Evolutionary conservation across 2,888 invertebrate genomes (phyloP).

Genomic region (Morinoia aosen): DNA sequence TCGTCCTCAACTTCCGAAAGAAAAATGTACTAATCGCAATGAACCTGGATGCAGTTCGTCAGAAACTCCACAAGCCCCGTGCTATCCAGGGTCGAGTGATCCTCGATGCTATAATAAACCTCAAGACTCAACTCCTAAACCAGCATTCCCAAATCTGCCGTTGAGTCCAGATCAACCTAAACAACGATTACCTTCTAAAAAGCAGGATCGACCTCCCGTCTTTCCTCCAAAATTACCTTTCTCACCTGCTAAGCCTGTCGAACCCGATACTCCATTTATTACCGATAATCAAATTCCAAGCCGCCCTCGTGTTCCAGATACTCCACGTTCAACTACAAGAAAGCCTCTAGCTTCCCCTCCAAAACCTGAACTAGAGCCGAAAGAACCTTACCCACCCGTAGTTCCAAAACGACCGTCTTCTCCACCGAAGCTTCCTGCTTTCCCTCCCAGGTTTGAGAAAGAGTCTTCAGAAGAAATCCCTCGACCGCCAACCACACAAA

Average conservation of each 20-base stretch:
- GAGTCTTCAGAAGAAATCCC: background rate
- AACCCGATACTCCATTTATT: slow-evolving; percentile 7
- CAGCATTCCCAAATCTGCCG: slow-evolving; percentile 70
- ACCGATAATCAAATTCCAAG: slow-evolving; percentile 23
- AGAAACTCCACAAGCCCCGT: slow-evolving; percentile 58
- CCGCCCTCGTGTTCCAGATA: background rate
- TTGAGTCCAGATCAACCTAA: background rate
- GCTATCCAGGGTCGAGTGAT: slow-evolving; percentile 70
- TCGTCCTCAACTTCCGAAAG: slow-evolving; percentile 53
- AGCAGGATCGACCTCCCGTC: background rate
- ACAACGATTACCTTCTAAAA: background rate
- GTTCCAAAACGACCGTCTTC: background rate
- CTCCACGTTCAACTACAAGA: background rate
- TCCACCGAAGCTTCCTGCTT: background rate
- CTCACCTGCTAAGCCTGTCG: background rate
- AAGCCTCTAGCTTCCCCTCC: background rate
- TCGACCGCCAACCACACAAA: background rate
- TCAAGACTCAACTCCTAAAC: slow-evolving; percentile 5
- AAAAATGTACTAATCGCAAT: slow-evolving; percentile 56
- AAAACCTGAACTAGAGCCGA: background rate
- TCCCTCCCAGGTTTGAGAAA: background rate
- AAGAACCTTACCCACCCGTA: background rate
- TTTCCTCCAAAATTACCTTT: background rate
- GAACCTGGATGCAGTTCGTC: background rate
- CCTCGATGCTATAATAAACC: slow-evolving; percentile 68